Evolutionary conservation across 2,113 vertebrate species (phyloP).

Genomic region (Anolis carolinensis): DNA sequence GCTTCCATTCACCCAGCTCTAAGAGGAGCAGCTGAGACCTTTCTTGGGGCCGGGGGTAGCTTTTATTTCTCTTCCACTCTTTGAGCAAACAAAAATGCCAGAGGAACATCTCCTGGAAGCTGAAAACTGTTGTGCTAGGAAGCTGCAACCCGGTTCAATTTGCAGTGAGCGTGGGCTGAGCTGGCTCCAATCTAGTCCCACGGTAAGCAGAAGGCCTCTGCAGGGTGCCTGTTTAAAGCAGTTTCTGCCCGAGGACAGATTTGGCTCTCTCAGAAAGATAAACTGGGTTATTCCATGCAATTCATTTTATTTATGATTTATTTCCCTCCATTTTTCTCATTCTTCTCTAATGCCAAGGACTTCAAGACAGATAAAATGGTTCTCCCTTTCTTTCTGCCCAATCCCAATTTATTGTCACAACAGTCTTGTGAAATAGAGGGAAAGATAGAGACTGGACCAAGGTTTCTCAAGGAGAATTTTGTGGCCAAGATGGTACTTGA

Average conservation of each 20-base stretch:
- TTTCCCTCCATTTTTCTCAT: background rate
- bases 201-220: background rate
- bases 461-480: background rate
- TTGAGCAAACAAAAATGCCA: slow-evolving; percentile 1
- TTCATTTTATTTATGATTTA: background rate
- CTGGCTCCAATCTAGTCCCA: background rate
- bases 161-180: background rate
- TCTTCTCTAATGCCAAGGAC: background rate
- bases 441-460: background rate
- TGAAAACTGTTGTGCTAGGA: background rate
- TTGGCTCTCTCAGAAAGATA: background rate
- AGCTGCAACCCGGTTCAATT: background rate
- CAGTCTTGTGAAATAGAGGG: background rate
- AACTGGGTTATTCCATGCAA: background rate
- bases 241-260: background rate
- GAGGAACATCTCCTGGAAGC: background rate
- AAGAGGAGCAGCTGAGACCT: slow-evolving; percentile 15
- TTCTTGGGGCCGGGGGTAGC: background rate
- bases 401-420: background rate
- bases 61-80: slow-evolving; percentile 12
- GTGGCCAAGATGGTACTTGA: background rate
- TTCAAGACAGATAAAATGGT: background rate
- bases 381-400: background rate
- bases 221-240: background rate
- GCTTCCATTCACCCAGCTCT: background rate